Evolutionary conservation across 2,888 invertebrate genomes (phyloP).

Genomic region (Tachystola acroxantha): DNA sequence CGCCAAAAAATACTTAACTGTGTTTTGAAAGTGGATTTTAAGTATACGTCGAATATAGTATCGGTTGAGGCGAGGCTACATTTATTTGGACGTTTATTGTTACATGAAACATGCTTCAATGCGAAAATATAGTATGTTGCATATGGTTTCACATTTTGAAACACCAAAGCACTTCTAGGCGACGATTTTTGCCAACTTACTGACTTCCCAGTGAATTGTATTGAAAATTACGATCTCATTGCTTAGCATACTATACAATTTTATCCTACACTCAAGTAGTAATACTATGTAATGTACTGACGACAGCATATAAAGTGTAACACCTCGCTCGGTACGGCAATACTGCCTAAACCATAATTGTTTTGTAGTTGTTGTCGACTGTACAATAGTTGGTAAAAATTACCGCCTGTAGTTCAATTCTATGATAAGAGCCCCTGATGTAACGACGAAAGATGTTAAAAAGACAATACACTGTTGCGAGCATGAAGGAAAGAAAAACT

Average conservation of each 20-base stretch:
- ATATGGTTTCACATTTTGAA: too few relatives aligned
- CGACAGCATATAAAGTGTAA: too few relatives aligned
- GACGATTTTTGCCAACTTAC: neutral
- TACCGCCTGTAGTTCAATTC: neutral
- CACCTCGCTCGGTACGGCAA: neutral
- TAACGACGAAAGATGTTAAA: neutral
- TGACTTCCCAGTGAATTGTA: too few relatives aligned
- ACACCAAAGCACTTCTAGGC: neutral
- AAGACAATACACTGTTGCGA: slow-evolving; percentile 1
- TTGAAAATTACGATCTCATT: too few relatives aligned
- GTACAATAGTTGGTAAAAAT: neutral
- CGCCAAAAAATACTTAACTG: too few relatives aligned
- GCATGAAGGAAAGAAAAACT: too few relatives aligned
- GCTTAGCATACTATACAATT: too few relatives aligned
- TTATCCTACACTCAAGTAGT: too few relatives aligned
- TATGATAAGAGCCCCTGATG: slow-evolving; percentile 1
- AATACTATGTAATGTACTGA: too few relatives aligned
- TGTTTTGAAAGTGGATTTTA: too few relatives aligned
- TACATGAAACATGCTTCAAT: neutral
- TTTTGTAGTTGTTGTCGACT: neutral
- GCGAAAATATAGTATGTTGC: too few relatives aligned
- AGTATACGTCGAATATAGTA: neutral
- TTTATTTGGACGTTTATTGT: slow-evolving; percentile 2
- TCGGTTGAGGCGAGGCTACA: slow-evolving; percentile 1
- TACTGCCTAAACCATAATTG: neutral